Evolutionary conservation across 2,797 vertebrate species (phyloP).

Genomic region (Parotocinclus haroldoi): DNA sequence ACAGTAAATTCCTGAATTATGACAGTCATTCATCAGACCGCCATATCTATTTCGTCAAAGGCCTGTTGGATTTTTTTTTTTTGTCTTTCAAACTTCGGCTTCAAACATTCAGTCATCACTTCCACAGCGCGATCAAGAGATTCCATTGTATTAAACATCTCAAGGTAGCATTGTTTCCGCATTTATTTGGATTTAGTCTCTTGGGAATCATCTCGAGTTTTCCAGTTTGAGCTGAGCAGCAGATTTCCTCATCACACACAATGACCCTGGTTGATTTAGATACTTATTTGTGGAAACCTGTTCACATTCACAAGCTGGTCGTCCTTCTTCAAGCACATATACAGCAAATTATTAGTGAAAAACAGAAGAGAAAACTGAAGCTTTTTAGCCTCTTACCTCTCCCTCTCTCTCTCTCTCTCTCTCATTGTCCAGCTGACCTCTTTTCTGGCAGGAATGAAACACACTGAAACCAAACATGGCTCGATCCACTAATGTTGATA

Average conservation of each 20-base stretch:
- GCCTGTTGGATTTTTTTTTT: slow-evolving; percentile 21
- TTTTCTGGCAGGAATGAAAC: no score
- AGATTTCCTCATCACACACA: slow-evolving; percentile 36
- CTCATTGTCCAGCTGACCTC: no score
- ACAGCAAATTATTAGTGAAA: no score
- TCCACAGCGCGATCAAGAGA: slow-evolving; percentile 27
- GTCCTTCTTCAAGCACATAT: no score
- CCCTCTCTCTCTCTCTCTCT: no score
- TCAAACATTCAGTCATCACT: slow-evolving; percentile 32
- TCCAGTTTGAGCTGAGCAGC: slow-evolving; percentile 27
- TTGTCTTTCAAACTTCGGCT: slow-evolving; percentile 3
- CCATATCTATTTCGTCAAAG: slow-evolving; percentile 19
- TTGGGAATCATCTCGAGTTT: slow-evolving; percentile 1
- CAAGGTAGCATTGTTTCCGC: slow-evolving; percentile 32
- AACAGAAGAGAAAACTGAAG: no score
- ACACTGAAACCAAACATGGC: no score
- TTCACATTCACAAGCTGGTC: slow-evolving; percentile 22
- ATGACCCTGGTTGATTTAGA: slow-evolving; percentile 18
- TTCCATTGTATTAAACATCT: slow-evolving; percentile 36
- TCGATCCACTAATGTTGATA: no score
- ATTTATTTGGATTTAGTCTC: slow-evolving; percentile 11
- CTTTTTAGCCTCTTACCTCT: no score
- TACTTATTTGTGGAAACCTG: slow-evolving; percentile 24
- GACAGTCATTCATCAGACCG: slow-evolving; percentile 34
- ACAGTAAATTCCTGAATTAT: slow-evolving; percentile 41